Evolutionary conservation across 2,113 vertebrate genomes (phyloP).

Genomic region (Gavialis gangeticus): DNA sequence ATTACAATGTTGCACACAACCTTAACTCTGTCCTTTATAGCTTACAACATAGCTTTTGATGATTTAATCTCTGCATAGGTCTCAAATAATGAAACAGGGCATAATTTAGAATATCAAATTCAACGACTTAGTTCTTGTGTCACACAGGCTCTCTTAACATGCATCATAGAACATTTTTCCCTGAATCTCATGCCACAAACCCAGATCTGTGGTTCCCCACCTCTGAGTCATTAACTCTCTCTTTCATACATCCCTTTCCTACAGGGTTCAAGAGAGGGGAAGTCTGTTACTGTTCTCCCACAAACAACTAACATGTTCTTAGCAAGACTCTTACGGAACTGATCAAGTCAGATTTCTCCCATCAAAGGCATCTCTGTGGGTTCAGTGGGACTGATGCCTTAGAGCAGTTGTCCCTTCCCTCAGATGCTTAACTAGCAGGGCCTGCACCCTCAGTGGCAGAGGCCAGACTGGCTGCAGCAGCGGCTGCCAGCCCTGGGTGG

Average conservation of each 20-base stretch:
- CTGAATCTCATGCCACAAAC: neutral
- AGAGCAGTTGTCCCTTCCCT: no score
- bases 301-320: neutral
- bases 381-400: neutral
- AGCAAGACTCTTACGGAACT: neutral
- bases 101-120: neutral
- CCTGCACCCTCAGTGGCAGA: no score
- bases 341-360: neutral
- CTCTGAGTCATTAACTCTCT: rapidly evolving
- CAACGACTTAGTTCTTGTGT: neutral
- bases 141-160: neutral
- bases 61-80: neutral
- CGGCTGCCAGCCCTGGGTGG: no score
- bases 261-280: neutral
- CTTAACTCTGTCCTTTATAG: neutral
- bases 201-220: neutral
- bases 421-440: no score
- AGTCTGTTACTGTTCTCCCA: neutral
- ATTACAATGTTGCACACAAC: neutral
- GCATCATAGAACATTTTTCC: neutral
- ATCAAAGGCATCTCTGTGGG: neutral
- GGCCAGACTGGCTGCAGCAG: no score
- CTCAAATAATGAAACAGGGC: neutral
- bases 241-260: neutral
- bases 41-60: neutral